Evolutionary conservation across 2,113 vertebrate genomes (phyloP), one percentile per base, ranked within the genome.

Genomic region (Brachypteracias leptosomus): DNA sequence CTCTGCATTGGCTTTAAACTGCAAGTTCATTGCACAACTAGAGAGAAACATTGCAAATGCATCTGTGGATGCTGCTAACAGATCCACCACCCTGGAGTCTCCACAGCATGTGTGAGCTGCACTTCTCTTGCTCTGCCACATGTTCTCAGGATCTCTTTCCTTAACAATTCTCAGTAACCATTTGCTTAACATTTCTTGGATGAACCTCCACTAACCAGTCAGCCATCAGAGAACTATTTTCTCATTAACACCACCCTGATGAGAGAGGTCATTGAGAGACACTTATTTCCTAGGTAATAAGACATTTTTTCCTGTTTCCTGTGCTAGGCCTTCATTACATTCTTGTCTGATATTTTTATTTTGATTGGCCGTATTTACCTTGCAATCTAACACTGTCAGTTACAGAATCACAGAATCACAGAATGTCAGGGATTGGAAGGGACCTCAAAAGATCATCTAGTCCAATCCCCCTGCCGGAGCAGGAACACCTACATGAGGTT

Each of bases 51-150:
- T 1, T 47, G 35, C 10, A 78, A 81, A 49, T 0, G 3, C 33
- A 25, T 13, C 29, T 72, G 25, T 19, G 21, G 29, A n/a, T 24
- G 28, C 33, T 71, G 58, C 35, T 36, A 33, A 65, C 35, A 82
- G 47, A 91, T 35, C 28, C 35, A 55, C 33, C 47, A 67, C 20
- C 7, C 36, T 36, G 8, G 7, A 58, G 7, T 35, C 57, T 40
- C 59, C 4, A 4, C 52, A 81, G 51, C 28, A 58, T 0, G 4
- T 7, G 9, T 1, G 1, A 66, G 46, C 31, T 20, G 13, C 1
- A 1, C 25, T 71, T 67, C 47, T 84, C 47, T 42, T 87, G 35
- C 33, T 78, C 28, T 44, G 18, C 31, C 44, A 73, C 67, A 11
- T 10, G 12, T 24, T 68, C 72, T 83, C 72, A 35, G 13, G 24